These are phyloP conservation scores for Pygoscelis antarcticus DNA, from an alignment of 2,113 vertebrate genomes.

Conservation along the genomic window DNA sequence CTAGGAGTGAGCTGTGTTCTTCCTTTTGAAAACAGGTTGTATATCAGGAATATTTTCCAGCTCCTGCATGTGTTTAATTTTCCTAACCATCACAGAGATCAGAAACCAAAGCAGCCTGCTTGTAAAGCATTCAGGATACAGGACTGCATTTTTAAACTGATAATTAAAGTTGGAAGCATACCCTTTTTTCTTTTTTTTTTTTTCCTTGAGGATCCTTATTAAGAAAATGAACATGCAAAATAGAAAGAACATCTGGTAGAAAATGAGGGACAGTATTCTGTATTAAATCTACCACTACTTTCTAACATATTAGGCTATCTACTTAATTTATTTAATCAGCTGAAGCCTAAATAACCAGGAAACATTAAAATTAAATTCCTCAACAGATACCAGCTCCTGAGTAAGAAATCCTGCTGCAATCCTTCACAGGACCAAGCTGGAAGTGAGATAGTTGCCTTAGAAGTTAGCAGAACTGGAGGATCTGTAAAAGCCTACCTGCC, in stretches of 20 bases:
- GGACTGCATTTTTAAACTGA: slow-evolving; percentile 2
- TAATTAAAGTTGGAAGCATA: background rate
- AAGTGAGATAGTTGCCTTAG: background rate
- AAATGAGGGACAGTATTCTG: background rate
- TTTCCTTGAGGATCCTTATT: background rate
- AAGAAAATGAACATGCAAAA: background rate
- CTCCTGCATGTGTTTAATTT: background rate
- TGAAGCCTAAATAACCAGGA: background rate
- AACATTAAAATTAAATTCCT: background rate
- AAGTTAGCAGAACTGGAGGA: background rate
- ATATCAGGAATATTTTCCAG: background rate
- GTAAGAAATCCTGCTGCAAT: background rate
- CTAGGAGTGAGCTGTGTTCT: background rate
- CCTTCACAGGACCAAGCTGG: background rate
- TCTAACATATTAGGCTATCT: background rate
- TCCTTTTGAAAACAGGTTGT: background rate
- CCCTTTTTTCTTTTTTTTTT: background rate
- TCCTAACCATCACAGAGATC: slow-evolving; percentile 34
- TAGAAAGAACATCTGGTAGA: background rate
- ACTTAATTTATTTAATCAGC: background rate
- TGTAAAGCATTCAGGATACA: background rate
- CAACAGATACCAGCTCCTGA: background rate
- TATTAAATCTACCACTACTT: background rate
- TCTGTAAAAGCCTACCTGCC: background rate
- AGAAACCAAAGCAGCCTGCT: background rate